Percentiles rank a stretch among this genome's conserved stretches.
Evolutionary conservation across 1,140 invertebrate genomes (phyloP).

Genomic region (Leptopilina clavipes): DNA sequence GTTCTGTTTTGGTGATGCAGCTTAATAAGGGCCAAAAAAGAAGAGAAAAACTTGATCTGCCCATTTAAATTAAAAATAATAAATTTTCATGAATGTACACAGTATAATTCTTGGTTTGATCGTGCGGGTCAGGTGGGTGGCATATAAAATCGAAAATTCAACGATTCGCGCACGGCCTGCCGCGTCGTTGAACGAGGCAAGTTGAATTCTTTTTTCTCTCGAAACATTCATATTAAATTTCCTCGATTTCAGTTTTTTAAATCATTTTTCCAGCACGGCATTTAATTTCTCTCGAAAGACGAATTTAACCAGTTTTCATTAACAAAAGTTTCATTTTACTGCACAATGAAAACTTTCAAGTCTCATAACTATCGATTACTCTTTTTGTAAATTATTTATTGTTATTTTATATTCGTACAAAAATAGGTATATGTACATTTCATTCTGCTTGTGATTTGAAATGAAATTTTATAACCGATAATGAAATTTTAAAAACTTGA

Average conservation of each 20-base stretch:
- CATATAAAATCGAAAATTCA: constrained; percentile 28
- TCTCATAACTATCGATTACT: neutral
- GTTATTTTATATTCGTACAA: neutral
- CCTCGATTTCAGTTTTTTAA: neutral
- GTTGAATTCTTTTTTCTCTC: neutral
- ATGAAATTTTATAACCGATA: neutral
- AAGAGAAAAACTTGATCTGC: too few species aligned
- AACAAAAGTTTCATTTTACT: neutral
- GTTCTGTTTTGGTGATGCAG: too few species aligned
- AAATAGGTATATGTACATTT: neutral
- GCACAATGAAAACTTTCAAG: neutral
- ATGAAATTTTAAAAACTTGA: neutral
- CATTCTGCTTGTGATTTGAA: neutral
- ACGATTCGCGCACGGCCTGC: neutral
- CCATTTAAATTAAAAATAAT: too few species aligned
- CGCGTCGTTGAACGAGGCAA: neutral
- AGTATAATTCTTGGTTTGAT: neutral
- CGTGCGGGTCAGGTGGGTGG: neutral
- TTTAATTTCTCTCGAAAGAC: neutral
- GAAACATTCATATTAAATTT: neutral
- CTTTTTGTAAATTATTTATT: neutral
- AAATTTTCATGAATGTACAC: neutral
- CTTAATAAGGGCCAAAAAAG: too few species aligned
- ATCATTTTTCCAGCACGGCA: neutral
- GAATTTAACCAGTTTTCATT: constrained; percentile 5